Percentiles rank a stretch among this genome's conserved stretches.
Evolutionary conservation across 2,888 invertebrate genomes (phyloP).

Genomic region (Muscina levida): DNA sequence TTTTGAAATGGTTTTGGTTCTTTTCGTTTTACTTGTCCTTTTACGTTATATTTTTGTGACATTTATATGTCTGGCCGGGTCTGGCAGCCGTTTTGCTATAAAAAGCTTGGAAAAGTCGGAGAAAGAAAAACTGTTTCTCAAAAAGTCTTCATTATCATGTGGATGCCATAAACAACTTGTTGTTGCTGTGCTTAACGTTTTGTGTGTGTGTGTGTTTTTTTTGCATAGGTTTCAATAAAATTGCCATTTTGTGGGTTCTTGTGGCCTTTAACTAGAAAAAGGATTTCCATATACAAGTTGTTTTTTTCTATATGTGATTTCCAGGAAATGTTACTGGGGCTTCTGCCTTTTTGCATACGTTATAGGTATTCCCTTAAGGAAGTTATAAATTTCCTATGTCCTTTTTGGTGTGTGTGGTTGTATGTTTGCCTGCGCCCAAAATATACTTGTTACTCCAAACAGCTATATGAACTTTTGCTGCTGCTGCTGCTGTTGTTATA

Average conservation of each 20-base stretch:
- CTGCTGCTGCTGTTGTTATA: no score
- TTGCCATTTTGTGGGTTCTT: constrained; percentile 8
- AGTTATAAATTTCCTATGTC: constrained; percentile 6
- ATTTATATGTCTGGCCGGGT: not conserved
- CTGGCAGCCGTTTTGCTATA: not conserved
- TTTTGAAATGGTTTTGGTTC: constrained; percentile 13
- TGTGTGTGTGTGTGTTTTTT: no score
- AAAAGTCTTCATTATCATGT: constrained; percentile 60
- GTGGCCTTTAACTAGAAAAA: constrained; percentile 18
- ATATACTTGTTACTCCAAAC: not conserved
- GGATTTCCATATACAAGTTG: not conserved
- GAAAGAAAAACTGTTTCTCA: not conserved
- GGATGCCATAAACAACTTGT: constrained; percentile 65
- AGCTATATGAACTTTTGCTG: no score
- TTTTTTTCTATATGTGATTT: not conserved
- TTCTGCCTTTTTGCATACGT: constrained; percentile 10
- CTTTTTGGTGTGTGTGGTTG: no score
- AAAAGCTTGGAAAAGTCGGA: not conserved
- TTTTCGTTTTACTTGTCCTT: constrained; percentile 39
- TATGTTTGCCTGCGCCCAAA: no score
- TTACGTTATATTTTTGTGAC: constrained; percentile 17
- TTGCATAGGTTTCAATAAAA: no score
- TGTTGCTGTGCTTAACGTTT: constrained; percentile 32
- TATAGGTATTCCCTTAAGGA: constrained; percentile 35
- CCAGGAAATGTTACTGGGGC: not conserved